These are phyloP conservation scores for Aphaenogaster rudis DNA, from an alignment of 1,140 invertebrate genomes.

Conservation along the genomic window DNA sequence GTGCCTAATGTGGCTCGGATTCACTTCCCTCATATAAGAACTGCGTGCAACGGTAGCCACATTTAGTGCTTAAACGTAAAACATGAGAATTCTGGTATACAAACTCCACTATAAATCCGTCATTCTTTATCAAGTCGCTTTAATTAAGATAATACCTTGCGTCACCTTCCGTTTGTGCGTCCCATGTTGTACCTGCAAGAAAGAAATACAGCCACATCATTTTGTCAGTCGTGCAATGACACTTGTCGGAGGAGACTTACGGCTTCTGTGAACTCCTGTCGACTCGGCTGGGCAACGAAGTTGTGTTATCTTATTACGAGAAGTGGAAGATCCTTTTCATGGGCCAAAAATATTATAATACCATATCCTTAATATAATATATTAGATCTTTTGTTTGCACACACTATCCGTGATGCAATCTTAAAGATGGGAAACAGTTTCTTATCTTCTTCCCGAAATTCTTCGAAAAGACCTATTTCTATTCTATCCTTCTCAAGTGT, in stretches of 20 bases:
- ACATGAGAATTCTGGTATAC: background rate
- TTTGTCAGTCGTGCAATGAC: slow-evolving; percentile 33
- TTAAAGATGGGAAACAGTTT: too few species aligned
- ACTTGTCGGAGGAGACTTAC: background rate
- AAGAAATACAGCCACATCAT: background rate
- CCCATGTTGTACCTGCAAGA: background rate
- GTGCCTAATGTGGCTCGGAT: background rate
- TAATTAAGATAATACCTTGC: background rate
- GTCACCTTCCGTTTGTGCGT: background rate
- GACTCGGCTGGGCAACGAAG: background rate
- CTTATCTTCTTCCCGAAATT: too few species aligned
- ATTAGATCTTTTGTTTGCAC: too few species aligned
- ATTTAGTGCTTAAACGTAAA: background rate
- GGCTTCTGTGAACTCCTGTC: background rate
- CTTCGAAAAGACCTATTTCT: too few species aligned
- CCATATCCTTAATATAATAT: too few species aligned
- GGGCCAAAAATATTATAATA: too few species aligned
- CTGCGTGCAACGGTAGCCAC: too few species aligned
- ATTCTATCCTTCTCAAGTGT: too few species aligned
- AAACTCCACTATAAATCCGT: background rate
- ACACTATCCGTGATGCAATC: too few species aligned
- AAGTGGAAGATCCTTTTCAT: background rate
- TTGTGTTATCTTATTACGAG: slow-evolving; percentile 8
- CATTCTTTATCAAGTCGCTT: background rate
- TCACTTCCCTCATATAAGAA: background rate